A percentile compares a stretch with the other conserved stretches of the same genome.
Conservation (phyloP, 2,797 vertebrate genomes). For the Poecilia gillii region DNA sequence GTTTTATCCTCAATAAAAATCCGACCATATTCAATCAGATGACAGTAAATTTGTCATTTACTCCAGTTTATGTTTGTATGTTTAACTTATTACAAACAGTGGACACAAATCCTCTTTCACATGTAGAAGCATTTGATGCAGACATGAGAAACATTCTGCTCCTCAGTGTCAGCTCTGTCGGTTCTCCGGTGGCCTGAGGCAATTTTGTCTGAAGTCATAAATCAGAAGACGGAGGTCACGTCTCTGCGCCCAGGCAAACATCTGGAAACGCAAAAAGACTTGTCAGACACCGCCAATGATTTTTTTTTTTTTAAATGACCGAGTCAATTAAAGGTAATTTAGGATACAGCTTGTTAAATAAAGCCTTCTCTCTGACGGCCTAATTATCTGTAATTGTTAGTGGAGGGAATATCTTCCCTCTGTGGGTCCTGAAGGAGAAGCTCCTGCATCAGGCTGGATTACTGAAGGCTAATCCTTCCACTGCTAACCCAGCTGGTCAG, state of each 20-base stretch:
- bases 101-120: slow-evolving; percentile 15
- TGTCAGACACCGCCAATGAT: slow-evolving; percentile 71
- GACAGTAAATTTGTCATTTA: not conserved
- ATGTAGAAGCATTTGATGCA: not conserved
- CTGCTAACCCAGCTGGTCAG: slow-evolving; percentile 24
- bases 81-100: not conserved
- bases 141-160: not conserved
- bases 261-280: slow-evolving; percentile 69
- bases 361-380: slow-evolving; percentile 68
- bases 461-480: slow-evolving; percentile 41
- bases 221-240: slow-evolving; percentile 60
- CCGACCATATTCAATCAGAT: not conserved
- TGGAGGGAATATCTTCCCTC: slow-evolving; percentile 62
- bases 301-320: slow-evolving; percentile 69
- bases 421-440: slow-evolving; percentile 27
- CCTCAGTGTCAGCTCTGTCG: slow-evolving; percentile 14
- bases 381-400: slow-evolving; percentile 77
- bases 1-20: not conserved
- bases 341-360: slow-evolving; percentile 75
- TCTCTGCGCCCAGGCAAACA: slow-evolving; percentile 59
- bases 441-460: slow-evolving; percentile 50
- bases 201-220: slow-evolving; percentile 59
- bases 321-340: slow-evolving; percentile 75
- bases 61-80: not conserved
- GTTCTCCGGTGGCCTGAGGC: slow-evolving; percentile 20